Evolutionary conservation across 2,797 vertebrate genomes (phyloP).

Genomic region (Tadarida brasiliensis): DNA sequence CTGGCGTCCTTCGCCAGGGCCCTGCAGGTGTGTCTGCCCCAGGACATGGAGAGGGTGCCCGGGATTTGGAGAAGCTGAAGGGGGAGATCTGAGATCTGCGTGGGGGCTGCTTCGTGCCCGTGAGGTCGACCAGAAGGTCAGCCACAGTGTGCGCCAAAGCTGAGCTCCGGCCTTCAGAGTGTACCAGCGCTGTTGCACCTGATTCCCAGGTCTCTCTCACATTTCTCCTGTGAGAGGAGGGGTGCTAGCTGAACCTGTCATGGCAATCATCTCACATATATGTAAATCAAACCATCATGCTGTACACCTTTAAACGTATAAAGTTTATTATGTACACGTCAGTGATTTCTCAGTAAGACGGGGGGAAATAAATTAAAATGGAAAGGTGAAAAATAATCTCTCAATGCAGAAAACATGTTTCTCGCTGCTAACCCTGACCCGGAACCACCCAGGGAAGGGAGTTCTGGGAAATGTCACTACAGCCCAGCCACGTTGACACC

Average conservation of each 20-base stretch:
- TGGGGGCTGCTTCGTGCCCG: fast-evolving
- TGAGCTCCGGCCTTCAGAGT: not conserved
- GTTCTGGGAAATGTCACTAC: not conserved
- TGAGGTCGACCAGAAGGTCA: not conserved
- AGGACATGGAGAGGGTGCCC: not conserved
- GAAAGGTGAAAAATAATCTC: not conserved
- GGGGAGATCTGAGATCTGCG: not conserved
- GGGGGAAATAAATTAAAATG: not conserved
- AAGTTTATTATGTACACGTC: not conserved
- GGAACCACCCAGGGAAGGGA: not conserved
- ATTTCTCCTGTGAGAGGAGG: not conserved
- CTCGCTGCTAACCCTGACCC: not conserved
- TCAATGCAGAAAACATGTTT: not conserved
- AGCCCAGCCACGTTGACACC: not conserved
- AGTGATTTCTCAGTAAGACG: not conserved
- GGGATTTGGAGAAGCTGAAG: not conserved
- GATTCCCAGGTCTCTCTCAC: not conserved
- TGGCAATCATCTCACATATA: not conserved
- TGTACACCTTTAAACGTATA: not conserved
- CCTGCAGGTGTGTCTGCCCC: not conserved
- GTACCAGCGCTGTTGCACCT: not conserved
- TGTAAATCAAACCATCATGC: not conserved
- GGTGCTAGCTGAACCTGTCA: not conserved
- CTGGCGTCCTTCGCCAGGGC: not conserved
- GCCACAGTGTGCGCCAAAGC: fast-evolving